Evolutionary conservation across 2,113 vertebrate species (phyloP).

Genomic region (Gymnarchus niloticus): DNA sequence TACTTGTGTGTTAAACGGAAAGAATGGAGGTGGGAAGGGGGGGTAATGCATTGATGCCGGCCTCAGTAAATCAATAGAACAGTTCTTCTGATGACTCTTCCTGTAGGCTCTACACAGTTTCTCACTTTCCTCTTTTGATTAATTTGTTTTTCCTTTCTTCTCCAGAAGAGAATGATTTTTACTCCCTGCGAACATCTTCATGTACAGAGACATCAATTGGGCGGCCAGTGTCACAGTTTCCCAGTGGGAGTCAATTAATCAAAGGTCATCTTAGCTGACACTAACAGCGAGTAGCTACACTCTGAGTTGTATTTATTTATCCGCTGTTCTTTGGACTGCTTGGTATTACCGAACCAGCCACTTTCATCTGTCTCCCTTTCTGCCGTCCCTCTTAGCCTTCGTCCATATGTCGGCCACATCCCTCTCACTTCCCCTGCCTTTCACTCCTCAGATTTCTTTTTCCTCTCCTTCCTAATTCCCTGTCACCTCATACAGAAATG

Average conservation of each 20-base stretch:
- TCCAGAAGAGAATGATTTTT: not conserved
- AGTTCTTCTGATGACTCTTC: not conserved
- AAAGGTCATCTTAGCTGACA: constrained; percentile 7
- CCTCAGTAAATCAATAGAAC: constrained; percentile 11
- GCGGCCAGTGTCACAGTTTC: not conserved
- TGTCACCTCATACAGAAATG: not conserved
- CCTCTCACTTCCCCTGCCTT: not conserved
- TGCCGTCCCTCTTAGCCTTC: not conserved
- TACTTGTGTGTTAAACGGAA: not conserved
- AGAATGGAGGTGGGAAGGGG: not conserved
- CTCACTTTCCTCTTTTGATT: not conserved
- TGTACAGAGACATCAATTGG: not conserved
- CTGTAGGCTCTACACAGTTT: not conserved
- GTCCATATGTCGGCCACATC: not conserved
- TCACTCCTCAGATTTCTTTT: not conserved
- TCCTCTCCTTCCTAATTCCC: not conserved
- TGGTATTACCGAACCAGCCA: not conserved
- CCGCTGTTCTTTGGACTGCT: not conserved
- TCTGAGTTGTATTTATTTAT: not conserved
- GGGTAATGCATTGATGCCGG: not conserved
- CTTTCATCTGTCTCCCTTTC: not conserved
- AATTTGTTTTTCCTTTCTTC: not conserved
- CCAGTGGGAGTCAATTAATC: constrained; percentile 16
- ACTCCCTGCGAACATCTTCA: not conserved
- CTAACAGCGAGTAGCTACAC: not conserved